Evolutionary conservation across 2,888 invertebrate species (phyloP).

Genomic region (Phalera bucephala): DNA sequence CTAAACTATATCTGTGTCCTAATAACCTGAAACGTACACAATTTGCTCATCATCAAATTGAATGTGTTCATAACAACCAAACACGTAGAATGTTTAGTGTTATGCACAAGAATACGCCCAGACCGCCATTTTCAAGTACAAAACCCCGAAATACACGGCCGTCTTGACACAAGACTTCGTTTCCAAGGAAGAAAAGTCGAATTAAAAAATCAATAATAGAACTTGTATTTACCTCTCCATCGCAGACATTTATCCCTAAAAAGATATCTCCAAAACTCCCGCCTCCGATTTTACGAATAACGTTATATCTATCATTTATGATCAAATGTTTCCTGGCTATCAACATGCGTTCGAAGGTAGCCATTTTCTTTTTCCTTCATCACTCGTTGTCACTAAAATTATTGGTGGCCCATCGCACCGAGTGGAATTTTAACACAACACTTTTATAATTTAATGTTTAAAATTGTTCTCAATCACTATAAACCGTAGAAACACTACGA

Average conservation of each 20-base stretch:
- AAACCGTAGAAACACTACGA: constrained; percentile 60
- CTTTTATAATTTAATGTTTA: constrained; percentile 57
- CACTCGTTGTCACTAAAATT: constrained; percentile 72
- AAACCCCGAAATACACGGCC: constrained; percentile 61
- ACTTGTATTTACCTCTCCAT: constrained; percentile 89
- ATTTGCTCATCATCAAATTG: not conserved
- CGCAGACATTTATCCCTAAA: constrained; percentile 94
- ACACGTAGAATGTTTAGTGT: constrained; percentile 11
- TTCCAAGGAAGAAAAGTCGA: constrained; percentile 24
- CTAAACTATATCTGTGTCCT: constrained; percentile 17
- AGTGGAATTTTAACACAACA: constrained; percentile 61
- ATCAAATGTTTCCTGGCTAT: constrained; percentile 64
- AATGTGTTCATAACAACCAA: constrained; percentile 1
- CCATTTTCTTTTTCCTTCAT: constrained; percentile 78
- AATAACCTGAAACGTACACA: constrained; percentile 32
- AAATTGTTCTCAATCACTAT: constrained; percentile 55
- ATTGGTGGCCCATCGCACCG: constrained; percentile 63
- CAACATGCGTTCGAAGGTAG: constrained; percentile 76
- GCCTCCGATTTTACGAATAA: constrained; percentile 98
- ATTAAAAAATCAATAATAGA: constrained; percentile 29
- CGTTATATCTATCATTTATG: constrained; percentile 95
- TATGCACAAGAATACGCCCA: constrained; percentile 50
- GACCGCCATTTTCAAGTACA: constrained; percentile 66
- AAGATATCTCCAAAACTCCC: constrained; percentile 99
- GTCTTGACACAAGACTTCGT: constrained; percentile 47